Evolutionary conservation across 1,140 invertebrate genomes (phyloP).

Genomic region (Cataglyphis hispanica): DNA sequence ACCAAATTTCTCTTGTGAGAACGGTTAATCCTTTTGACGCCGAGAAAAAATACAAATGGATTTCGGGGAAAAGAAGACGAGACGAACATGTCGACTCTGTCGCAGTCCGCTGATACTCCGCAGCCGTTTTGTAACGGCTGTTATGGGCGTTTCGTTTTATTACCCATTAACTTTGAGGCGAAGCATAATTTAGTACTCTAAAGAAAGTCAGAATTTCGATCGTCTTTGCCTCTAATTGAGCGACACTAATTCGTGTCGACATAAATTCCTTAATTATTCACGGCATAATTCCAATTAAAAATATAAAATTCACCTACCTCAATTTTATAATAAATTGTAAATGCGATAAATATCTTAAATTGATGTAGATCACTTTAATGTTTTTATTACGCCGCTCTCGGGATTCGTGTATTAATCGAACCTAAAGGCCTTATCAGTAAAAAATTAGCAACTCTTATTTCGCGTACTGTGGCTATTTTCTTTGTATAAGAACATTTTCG

Average conservation of each 20-base stretch:
- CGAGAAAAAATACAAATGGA: slow-evolving; percentile 10
- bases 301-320: background rate
- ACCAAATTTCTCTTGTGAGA: slow-evolving; percentile 17
- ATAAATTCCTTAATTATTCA: slow-evolving; percentile 8
- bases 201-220: slow-evolving; percentile 8
- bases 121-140: slow-evolving; percentile 47
- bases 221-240: background rate
- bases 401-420: background rate
- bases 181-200: slow-evolving; percentile 22
- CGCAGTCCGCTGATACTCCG: slow-evolving; percentile 4
- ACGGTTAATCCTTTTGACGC: slow-evolving; percentile 49
- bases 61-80: slow-evolving; percentile 54
- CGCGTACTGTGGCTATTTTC: background rate
- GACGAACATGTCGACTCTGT: slow-evolving; percentile 23
- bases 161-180: slow-evolving; percentile 59
- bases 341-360: background rate
- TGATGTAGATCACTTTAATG: background rate
- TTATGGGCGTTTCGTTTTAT: slow-evolving; percentile 54
- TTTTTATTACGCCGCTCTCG: background rate
- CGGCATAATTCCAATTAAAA: background rate
- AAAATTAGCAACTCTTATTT: background rate
- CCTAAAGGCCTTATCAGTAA: background rate
- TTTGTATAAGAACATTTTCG: background rate
- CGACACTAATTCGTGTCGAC: background rate
- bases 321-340: background rate